Evolutionary conservation across 2,797 vertebrate species (phyloP), one percentile per base, ranked within the genome.

Genomic region (Enteromius treurensis): DNA sequence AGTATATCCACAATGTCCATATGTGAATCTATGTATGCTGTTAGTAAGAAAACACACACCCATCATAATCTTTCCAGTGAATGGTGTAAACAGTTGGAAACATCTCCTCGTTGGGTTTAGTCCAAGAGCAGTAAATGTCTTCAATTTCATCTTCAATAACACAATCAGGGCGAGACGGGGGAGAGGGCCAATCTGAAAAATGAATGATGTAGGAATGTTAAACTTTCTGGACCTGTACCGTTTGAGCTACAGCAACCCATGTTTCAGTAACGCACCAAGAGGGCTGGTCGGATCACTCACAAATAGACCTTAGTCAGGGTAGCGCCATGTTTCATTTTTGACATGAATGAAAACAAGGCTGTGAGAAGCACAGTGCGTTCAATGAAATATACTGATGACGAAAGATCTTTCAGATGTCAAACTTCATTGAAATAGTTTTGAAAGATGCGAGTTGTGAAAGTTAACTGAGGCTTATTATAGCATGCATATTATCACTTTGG

Each of bases 71-170:
- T 37, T 79, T 1, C 94, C 94, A 95, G 85, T 93, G 78, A 26
- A 95, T 87, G 15, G 51, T 92, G 87, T 94, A 95, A 26, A 13
- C 78, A 2, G 82, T 84, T 37, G 83, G 73, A 58, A 21, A 62
- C 19, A 68, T 75, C 23, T 80, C 42, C 68, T 86, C 73, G 11
- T 26, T 58, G 9, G 7, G 64, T 29, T 79, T 32, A 23, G 89
- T 77, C 94, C 93, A 95, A 42, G 15, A 49, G 70, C 95, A 96
- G 47, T 87, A 34, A n/a, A 95, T 93, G 51, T 26, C 21, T 3
- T 3, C 21, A 0, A 84, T 68, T 2, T 32, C 21, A 0, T 84
- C 37, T 47, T 90, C 92, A 58, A 90, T 91, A 51, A n/a, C 60
- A 84, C 94, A 95, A 1, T 85, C 5, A 4, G 79, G 92, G 5